Base-by-base conservation (phyloP, 2,113 vertebrate genomes). In the Tringa solitaria region DNA sequence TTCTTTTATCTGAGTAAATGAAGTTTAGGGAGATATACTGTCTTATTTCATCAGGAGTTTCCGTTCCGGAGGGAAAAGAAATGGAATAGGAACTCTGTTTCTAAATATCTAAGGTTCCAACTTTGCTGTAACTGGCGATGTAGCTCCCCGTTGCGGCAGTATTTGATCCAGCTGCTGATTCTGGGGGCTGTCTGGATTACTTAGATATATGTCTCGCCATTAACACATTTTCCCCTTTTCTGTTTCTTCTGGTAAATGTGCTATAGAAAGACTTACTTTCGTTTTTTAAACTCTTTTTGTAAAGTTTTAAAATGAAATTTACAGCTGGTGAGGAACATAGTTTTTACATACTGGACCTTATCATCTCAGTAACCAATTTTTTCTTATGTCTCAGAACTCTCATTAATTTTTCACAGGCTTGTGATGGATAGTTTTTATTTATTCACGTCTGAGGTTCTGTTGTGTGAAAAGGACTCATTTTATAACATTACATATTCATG, bases 401-500 rank as follows among this genome's bases (percentile, higher is more conserved):
- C 99, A 99, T 99, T 99, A 99, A 99, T 99, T 98, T 99, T 99
- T 99, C 98, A 99, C 98, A 96, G 98, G 98, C 98, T 97, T 97
- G 98, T 98, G 99, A 99, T 99, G 98, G 98, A 99, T 99, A 99
- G 98, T 98, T 99, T 99, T 99, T 99, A 99, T 99, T 99, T 99
- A 99, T 99, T 99, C 98, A 99, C 98, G 88, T 98, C 98, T 98
- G 98, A 99, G 98, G 98, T 98, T 99, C 98, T 98, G 98, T 99
- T 98, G 98, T 99, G 98, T 99, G 98, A 99, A 99, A 99, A 99
- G 99, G 99, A 99, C 99, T 99, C 99, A 99, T 99, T 99, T 99
- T 98, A 98, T 98, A 98, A 98, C 99, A 99, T 99, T 99, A 99
- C 97, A 98, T 99, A 99, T 99, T 99, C 99, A 99, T 99, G 99